A percentile compares a stretch with the other conserved stretches of the same genome.
phyloP scores from a whole-genome alignment of 2,888 invertebrate species.

The Philereme vetulata region DNA sequence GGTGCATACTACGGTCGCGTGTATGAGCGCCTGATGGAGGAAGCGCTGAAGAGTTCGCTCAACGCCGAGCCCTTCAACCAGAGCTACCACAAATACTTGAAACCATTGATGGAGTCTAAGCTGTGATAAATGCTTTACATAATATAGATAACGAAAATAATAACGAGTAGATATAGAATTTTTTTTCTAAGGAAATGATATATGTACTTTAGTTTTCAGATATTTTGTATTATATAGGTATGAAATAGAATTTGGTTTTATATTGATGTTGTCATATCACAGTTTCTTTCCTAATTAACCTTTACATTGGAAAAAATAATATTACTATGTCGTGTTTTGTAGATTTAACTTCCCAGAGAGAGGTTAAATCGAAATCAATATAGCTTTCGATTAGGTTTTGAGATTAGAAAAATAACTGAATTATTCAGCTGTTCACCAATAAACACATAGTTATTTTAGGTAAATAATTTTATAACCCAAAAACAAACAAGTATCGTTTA shows the following conservation, averaged over 20 bases:
- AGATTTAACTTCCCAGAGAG: no score
- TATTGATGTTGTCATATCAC: background rate
- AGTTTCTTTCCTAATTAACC: no score
- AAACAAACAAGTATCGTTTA: no score
- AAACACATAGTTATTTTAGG: no score
- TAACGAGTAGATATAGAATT: background rate
- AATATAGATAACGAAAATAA: background rate
- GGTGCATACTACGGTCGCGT: constrained; percentile 93
- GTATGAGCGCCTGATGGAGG: constrained; percentile 90
- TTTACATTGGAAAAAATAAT: no score
- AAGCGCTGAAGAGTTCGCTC: constrained; percentile 91
- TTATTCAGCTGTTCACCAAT: no score
- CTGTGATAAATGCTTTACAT: constrained; percentile 70
- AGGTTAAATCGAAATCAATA: no score
- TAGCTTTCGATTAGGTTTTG: no score
- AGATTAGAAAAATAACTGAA: no score
- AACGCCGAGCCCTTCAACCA: constrained; percentile 91
- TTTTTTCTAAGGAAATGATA: background rate
- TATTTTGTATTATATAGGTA: background rate
- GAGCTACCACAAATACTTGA: constrained; percentile 88
- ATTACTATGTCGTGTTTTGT: no score
- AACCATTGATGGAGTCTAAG: constrained; percentile 88
- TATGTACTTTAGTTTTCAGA: background rate
- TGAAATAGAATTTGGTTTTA: background rate
- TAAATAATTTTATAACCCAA: no score